Base-by-base conservation (phyloP, 2,888 invertebrate species). In the Apotomis turbidana region DNA sequence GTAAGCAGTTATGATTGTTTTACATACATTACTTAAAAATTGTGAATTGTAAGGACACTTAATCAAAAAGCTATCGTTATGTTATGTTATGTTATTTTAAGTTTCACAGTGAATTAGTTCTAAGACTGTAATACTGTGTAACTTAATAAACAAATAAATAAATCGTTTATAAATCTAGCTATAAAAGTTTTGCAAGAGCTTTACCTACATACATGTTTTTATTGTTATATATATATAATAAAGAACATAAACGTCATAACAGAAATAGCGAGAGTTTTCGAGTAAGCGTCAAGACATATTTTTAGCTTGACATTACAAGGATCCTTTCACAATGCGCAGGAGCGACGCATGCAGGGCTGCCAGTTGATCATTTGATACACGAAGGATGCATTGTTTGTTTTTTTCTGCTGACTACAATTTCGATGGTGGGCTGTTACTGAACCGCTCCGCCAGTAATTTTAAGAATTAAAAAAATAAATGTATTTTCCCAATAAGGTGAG, bases 231-330 rank as follows among this genome's bases (percentile, higher is more conserved):
- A 58, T 27, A 27, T 27, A 27, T 10, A 6, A 38, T 38, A 38
- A 58, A 12, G 36, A n/a, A 38, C 58, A 58, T 38, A 27, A 13
- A 27, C 15, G 55, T 27, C 51, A 63, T 5, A 54, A 63, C 52
- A 63, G 63, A 10, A 44, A n/a, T 13, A 41, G 41, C 15, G 63
- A 41, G 63, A 63, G 54, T 44, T 49, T 49, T 10, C 3, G 10
- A 49, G 41, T 41, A 41, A 41, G 41, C 41, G 41, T 41, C 0
- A 6, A 4, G 46, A 46, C 57, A 57, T 57, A 66, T 66, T 46
- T 66, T 66, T 55, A 66, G 46, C 55, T 27, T 70, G 70, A 71
- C 70, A 71, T 60, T 67, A 55, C 71, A 71, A 71, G 67, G 67
- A 71, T 62, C 71, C 61, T 68, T 71, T 71, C 57, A 57, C 61